Evolutionary conservation across 2,113 vertebrate genomes (phyloP), one percentile per base, ranked within the genome.

Genomic region (Furnarius figulus): DNA sequence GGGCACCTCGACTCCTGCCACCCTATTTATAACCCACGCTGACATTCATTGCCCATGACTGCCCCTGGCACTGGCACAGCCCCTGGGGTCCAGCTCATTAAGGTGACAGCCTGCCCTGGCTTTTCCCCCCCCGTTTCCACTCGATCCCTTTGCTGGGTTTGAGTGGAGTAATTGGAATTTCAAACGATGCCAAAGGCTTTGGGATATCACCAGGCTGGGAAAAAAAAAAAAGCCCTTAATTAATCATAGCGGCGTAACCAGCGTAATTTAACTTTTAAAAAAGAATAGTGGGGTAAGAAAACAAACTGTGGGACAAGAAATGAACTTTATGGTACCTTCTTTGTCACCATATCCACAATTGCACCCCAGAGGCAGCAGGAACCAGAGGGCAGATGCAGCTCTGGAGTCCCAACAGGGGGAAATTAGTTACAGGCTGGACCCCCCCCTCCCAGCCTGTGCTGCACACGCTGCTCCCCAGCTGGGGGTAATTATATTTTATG

Each of bases 21-120:
- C 89, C 76, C 95, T 95, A 81, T 93, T 93, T 78, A 78, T 87
- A 94, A 42, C 87, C 89, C 71, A 77, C 87, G 78, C 89, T 87
- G 87, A 87, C 92, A 87, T 87, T 75, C 66, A 50, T 89, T 74
- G 68, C 44, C 50, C 39, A 19, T 81, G 66, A 55, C 89, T 67
- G 81, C 81, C 81, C 83, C 6, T 91, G 93, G 80, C 89, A 1
- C 59, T 20, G 1, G 1, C 19, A 74, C 87, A 87, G 73, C 81
- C 7, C 74, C 82, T 31, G 67, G 7, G 24, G 39, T 49, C 49
- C 23, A 3, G 80, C 92, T 96, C 95, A 30, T 62, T 49, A 62
- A 53, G 82, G 78, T 31, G 7, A 27, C 59, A 87, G 72, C 59
- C 68, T 71, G 61, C 25, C 58, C 53, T 1, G 5, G 15, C 58